Evolutionary conservation across 2,797 vertebrate species (phyloP).

Genomic region (Pseudocheirus occidentalis): DNA sequence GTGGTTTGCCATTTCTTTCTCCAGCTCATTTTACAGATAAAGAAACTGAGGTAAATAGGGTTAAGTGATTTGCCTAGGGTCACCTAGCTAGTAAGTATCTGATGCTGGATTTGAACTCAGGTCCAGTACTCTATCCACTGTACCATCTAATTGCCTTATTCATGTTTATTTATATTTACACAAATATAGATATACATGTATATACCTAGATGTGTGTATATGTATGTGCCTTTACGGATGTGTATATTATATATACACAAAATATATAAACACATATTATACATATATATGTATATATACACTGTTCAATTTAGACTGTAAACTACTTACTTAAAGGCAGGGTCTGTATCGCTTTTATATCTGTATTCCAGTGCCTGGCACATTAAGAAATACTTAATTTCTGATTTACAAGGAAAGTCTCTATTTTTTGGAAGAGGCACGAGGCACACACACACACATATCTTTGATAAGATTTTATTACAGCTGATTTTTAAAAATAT

Average conservation of each 20-base stretch:
- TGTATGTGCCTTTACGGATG: no score
- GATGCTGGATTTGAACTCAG: not conserved
- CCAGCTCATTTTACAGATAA: not conserved
- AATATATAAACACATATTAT: not conserved
- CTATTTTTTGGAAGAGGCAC: not conserved
- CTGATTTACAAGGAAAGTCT: not conserved
- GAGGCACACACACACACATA: no score
- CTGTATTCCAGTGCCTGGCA: not conserved
- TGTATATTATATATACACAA: no score
- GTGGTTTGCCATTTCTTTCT: not conserved
- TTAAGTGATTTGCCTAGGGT: not conserved
- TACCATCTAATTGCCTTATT: not conserved
- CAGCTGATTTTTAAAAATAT: not conserved
- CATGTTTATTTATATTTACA: not conserved
- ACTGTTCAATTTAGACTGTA: not conserved
- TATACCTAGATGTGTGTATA: no score
- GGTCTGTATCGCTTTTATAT: not conserved
- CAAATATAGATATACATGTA: not conserved
- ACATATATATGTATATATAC: no score
- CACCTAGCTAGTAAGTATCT: not conserved
- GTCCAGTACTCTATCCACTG: not conserved
- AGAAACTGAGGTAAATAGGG: not conserved
- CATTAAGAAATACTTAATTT: not conserved
- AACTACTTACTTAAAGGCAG: not conserved
- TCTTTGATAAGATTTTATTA: not conserved